phyloP scores from a whole-genome alignment of 2,888 invertebrate species.

The Hydriomena furcata region DNA sequence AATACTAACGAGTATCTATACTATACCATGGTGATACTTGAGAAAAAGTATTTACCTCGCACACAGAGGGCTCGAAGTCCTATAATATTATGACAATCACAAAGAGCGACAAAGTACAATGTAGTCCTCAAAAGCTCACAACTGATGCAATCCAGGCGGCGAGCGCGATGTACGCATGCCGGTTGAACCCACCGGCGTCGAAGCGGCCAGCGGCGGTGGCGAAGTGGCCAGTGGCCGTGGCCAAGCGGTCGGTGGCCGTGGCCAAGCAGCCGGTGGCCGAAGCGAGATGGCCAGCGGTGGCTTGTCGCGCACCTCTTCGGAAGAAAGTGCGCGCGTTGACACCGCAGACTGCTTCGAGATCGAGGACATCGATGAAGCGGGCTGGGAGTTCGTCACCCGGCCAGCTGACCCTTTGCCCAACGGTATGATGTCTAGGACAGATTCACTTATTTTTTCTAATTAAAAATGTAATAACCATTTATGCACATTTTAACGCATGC shows the following conservation, averaged over 20 bases:
- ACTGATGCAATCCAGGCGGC: slow-evolving; percentile 64
- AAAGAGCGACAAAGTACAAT: no score
- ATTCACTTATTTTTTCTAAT: no score
- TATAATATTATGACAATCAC: no score
- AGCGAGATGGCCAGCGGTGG: slow-evolving; percentile 7
- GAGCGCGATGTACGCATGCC: slow-evolving; percentile 54
- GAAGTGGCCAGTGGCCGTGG: no score
- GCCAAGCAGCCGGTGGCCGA: slow-evolving; percentile 31
- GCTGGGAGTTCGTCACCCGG: slow-evolving; percentile 74
- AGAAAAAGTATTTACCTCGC: no score
- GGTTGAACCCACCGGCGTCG: slow-evolving; percentile 5
- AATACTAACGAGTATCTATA: no score
- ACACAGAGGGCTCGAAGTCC: no score
- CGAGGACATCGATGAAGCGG: slow-evolving; percentile 76
- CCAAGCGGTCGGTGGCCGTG: neutral
- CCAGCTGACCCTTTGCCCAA: slow-evolving; percentile 52
- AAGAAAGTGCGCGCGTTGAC: slow-evolving; percentile 54
- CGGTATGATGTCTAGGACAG: slow-evolving; percentile 57
- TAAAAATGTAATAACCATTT: no score
- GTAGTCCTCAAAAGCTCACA: no score
- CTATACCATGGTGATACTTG: no score
- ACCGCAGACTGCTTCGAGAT: slow-evolving; percentile 81
- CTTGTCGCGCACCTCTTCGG: slow-evolving; percentile 37
- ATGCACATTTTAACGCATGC: no score
- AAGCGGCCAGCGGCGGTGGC: neutral